Conservation (phyloP, 2,888 invertebrate genomes). For the Schizaphis graminum region DNA sequence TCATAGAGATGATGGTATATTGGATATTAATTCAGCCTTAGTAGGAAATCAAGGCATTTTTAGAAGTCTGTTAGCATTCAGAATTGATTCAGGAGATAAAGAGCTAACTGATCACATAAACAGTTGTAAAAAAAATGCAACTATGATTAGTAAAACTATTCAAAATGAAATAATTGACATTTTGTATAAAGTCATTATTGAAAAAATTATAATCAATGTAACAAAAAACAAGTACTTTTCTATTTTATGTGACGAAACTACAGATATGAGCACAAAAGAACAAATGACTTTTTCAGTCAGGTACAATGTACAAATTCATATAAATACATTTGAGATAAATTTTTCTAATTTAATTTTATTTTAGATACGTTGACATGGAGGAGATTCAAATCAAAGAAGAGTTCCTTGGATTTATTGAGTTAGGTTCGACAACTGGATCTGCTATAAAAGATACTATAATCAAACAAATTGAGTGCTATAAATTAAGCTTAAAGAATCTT, state of each 20-base stretch:
- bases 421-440: neutral
- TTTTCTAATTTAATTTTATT: neutral
- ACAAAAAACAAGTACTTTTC: conserved; percentile 4
- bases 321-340: no score
- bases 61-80: conserved; percentile 68
- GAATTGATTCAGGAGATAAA: conserved; percentile 68
- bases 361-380: neutral
- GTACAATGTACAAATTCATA: neutral
- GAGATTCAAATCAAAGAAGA: neutral
- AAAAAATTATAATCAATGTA: conserved; percentile 68
- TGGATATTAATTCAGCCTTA: conserved; percentile 66
- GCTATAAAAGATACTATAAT: neutral
- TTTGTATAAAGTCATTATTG: conserved; percentile 67
- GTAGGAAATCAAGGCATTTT: conserved; percentile 66
- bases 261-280: no score
- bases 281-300: neutral
- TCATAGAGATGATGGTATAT: conserved; percentile 59
- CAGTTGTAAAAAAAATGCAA: conserved; percentile 67
- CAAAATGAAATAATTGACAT: conserved; percentile 69
- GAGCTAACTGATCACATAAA: conserved; percentile 67
- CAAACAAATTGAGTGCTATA: neutral
- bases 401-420: neutral
- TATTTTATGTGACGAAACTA: neutral
- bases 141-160: conserved; percentile 68
- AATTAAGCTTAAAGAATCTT: neutral